Base-by-base conservation (phyloP, 2,797 vertebrate genomes). In the Leptatherina wallacei region DNA sequence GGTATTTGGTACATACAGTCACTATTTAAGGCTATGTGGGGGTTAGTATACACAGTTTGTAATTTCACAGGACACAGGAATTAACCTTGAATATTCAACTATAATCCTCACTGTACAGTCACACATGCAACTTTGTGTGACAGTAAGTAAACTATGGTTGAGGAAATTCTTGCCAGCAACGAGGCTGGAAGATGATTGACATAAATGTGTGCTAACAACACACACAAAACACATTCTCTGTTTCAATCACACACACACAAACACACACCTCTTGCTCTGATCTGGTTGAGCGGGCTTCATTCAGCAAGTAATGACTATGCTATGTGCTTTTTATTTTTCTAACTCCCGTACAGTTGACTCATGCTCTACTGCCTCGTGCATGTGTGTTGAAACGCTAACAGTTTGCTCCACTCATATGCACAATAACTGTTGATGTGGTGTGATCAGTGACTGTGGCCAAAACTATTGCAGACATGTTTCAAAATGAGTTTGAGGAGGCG, bases 321-420 rank as follows among this genome's bases (percentile, higher is more conserved):
- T 89, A 89, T 89, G 87, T 80, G 84, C 35, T 75, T 88, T 88
- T 87, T 89, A 83, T 86, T 90, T 87, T 85, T 80, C 79, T 85
- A 83, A 77, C 83, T 85, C 83, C 81, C 47, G 33, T 82, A 87
- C 69, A 81, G 83, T 87, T 89, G 89, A 88, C 89, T 91, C 87
- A 86, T 40, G 83, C 84, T 81, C 75, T 1, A 20, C 56, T 89
- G 77, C 74, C 61, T 69, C 3, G 69, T 63, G 55, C n/a, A 29
- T 58, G 79, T 78, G 72, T 83, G 73, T 78, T 7, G 59, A 87
- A 84, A 91, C 12, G 11, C 80, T 86, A 80, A 81, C 75, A 88
- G 83, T 82, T 89, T 86, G 80, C 85, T 79, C 75, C 58, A 69
- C 78, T 85, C 77, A 61, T 76, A 77, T 85, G 85, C 80, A 89